Percentiles rank a stretch among this genome's conserved stretches.
phyloP scores from a whole-genome alignment of 2,797 vertebrate species.

The Miopithecus talapoin region DNA sequence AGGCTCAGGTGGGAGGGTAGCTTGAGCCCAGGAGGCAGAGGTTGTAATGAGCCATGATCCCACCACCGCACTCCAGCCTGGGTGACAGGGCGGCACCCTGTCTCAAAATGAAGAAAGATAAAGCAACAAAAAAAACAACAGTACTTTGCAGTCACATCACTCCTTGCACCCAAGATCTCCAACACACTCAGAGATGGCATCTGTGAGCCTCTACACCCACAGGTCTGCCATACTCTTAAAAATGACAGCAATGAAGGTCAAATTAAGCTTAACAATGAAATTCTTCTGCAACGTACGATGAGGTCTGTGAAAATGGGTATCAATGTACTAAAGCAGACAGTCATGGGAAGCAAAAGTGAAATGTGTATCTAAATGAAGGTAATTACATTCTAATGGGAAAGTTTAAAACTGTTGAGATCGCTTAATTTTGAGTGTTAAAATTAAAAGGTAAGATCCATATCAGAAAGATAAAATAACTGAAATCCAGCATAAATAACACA shows the following conservation, averaged over 20 bases:
- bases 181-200: background rate
- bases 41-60: background rate
- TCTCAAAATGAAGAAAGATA: background rate
- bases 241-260: background rate
- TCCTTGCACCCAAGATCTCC: background rate
- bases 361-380: background rate
- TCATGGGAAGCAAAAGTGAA: background rate
- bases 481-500: background rate
- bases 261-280: background rate
- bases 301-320: slow-evolving; percentile 1
- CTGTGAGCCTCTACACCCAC: background rate
- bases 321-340: background rate
- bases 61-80: background rate
- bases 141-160: background rate
- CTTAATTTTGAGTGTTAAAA: background rate
- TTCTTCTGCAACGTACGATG: background rate
- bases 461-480: slow-evolving; percentile 41
- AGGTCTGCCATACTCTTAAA: background rate
- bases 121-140: background rate
- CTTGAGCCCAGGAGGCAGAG: background rate
- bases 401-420: background rate
- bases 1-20: background rate
- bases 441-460: background rate
- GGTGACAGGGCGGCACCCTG: background rate
- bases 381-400: background rate